A percentile compares a stretch with the other conserved stretches of the same genome.
Conservation (phyloP, 1,140 invertebrate genomes). For the Zaprionus vittiger region DNA sequence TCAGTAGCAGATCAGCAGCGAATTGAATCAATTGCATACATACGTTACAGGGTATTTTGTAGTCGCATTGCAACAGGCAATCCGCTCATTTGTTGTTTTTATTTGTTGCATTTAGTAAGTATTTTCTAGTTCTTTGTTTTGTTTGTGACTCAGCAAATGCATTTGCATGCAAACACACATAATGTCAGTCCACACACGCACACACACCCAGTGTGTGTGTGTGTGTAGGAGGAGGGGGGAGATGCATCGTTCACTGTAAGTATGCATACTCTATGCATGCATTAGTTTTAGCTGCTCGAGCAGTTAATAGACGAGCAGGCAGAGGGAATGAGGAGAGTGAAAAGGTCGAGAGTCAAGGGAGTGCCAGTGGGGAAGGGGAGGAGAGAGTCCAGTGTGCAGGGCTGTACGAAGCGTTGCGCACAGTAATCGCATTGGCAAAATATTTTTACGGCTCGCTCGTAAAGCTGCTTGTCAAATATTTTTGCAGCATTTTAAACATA, state of each 20-base stretch:
- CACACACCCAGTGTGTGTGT: neutral
- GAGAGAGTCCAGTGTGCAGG: neutral
- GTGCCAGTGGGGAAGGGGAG: neutral
- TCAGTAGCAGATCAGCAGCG: neutral
- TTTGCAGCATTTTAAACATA: conserved; percentile 71
- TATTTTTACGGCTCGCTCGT: conserved; percentile 76
- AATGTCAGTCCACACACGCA: conserved; percentile 14
- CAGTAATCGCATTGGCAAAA: conserved; percentile 46
- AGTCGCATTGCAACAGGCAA: neutral
- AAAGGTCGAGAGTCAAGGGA: neutral
- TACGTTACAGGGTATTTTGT: conserved; percentile 8
- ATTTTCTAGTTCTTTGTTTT: conserved; percentile 43
- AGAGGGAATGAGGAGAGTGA: too few relatives aligned
- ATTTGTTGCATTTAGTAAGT: conserved; percentile 57
- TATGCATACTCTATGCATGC: conserved; percentile 57
- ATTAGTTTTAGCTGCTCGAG: conserved; percentile 60
- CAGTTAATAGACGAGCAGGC: conserved; percentile 52
- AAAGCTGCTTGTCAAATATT: conserved; percentile 79
- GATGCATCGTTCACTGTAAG: conserved; percentile 41
- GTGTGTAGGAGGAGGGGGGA: neutral
- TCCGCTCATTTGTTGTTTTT: conserved; percentile 15
- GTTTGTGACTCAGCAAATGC: conserved; percentile 31
- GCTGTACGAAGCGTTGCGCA: conserved; percentile 10
- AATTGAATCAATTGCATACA: neutral
- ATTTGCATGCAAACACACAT: conserved; percentile 45